phyloP scores from a whole-genome alignment of 2,888 invertebrate genomes.

The Megalurothrips usitatus region DNA sequence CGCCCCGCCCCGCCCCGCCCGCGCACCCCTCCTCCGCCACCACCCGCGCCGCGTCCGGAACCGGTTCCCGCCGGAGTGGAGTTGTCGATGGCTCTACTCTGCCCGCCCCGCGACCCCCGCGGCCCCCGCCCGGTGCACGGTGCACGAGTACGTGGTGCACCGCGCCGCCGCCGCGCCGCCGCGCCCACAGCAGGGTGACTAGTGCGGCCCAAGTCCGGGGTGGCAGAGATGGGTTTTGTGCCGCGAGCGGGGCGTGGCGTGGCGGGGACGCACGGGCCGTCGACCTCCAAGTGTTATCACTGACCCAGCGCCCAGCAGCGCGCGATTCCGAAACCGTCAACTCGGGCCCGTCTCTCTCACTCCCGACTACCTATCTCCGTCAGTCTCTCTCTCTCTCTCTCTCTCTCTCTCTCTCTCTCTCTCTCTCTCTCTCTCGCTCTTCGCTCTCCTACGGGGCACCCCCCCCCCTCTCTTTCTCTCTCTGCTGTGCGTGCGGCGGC shows the following conservation, averaged over 20 bases:
- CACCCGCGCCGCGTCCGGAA: not conserved
- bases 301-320: not conserved
- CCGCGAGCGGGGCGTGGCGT: not conserved
- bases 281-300: not conserved
- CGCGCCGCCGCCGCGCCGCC: too few species aligned
- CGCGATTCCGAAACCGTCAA: not conserved
- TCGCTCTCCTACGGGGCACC: not conserved
- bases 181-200: not conserved
- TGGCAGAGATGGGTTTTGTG: not conserved
- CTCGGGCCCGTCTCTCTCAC: not conserved
- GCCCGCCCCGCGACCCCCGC: too few species aligned
- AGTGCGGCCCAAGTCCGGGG: not conserved
- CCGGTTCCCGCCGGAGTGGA: not conserved
- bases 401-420: not conserved
- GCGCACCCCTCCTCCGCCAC: not conserved
- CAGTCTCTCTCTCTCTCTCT: not conserved
- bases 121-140: too few species aligned
- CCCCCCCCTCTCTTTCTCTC: not conserved
- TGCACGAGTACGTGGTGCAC: too few species aligned
- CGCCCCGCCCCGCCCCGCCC: not conserved
- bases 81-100: too few species aligned
- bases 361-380: not conserved
- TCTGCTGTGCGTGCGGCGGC: too few species aligned
- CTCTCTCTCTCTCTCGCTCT: not conserved
- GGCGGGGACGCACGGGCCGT: not conserved